Base-by-base conservation (phyloP, 2,888 invertebrate genomes). In the Phyto melanocephala region DNA sequence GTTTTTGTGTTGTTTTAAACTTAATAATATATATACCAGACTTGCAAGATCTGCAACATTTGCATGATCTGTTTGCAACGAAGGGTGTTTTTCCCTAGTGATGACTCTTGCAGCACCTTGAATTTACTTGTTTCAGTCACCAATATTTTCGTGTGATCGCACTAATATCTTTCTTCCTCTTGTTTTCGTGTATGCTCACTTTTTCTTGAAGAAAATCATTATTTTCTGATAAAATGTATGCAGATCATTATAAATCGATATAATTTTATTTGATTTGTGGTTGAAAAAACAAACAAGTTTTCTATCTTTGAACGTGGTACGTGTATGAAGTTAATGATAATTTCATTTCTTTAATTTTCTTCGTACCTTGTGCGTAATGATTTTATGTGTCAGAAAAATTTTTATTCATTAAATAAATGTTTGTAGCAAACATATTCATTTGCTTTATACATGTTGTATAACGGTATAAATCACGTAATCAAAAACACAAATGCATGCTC, bases 231-330 rank as follows among this genome's bases (percentile, higher is more conserved):
- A 65, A 80, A 80, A 71, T 35, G 58, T 54, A 71, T 71, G 76
- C 80, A 60, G 65, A 76, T 71, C 22, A 22, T 40, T 58, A 65
- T 50, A 65, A 42, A 71, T 65, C 71, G 71, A 58, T 78, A 71
- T 65, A 54, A 77, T 71, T 71, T 78, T 40, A 71, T 58, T 78
- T 78, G 78, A 65, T 78, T 56, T 71, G 65, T 56, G 33, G 63
- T 24, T 15, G 28, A 22, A 35, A 74, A n/a, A n/a, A n/a, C n/a
- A n/a, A 81, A 74, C 81, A 28, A 63, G 81, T 81, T 81, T 24
- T 81, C 52, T n/a, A 22, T 45, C 45, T 33, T 28, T 35, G 4
- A 63, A 58, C 24, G 11, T 42, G 45, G n/a, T 35, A 63, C 42
- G 33, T 63, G 54, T 63, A 28, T 56, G 5, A 47, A 67, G 58